Base-by-base conservation (phyloP, 2,888 invertebrate genomes). In the Nasonovia ribisnigri region DNA sequence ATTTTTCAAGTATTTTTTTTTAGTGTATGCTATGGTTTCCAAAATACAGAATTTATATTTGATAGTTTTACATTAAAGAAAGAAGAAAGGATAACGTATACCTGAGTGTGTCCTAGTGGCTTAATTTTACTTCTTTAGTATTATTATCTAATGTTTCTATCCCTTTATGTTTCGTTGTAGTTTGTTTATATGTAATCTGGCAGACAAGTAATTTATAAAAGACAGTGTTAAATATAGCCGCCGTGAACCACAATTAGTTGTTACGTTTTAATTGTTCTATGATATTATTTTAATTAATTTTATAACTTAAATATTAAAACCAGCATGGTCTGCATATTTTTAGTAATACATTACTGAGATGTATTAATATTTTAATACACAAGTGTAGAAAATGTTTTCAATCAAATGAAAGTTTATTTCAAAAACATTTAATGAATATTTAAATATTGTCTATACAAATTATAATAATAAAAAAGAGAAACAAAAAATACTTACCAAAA, bases 401-500 rank as follows among this genome's bases (percentile, higher is more conserved):
- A 13, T 43, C 3, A 46, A 86, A 86, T 46, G 16, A 29, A 11
- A 84, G 3, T 26, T 46, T 86, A 13, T 16, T 43, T 29, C 5
- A 86, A 43, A 3, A 46, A 13, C 1, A 29, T 29, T 13, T 0
- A 86, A 43, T 11, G 13, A 5, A 11, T 29, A 43, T 46, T 5
- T 13, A 86, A 86, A 36, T 84, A 84, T 16, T 42, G 8, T 43
- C 1, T 60, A 36, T 36, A 26, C 5, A n/a, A 86, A n/a, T 29
- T 13, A 26, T 43, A 67, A 36, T n/a, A 36, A 36, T 77, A 36
- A 36, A 77, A 36, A 77, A 77, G 0, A 8, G 8, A 77, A 20
- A 77, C 20, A 20, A 77, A 36, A 77, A 86, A 46, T 77, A 94
- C 94, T 94, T 48, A 94, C 94, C 89, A 94, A 90, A 87, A 94